phyloP scores from a whole-genome alignment of 2,113 vertebrate species.

The Danionella cerebrum region DNA sequence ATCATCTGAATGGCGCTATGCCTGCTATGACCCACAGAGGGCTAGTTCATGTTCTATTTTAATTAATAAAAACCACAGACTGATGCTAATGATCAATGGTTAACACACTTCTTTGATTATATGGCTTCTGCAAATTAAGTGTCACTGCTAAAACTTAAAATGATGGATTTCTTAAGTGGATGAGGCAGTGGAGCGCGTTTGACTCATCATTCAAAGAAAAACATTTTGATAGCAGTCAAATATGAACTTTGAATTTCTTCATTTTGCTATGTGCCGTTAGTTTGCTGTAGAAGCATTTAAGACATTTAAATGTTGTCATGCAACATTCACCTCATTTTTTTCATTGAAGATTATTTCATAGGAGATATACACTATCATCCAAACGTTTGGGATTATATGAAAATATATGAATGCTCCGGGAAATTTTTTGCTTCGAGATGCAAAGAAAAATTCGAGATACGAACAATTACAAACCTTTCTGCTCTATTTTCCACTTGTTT shows the following conservation, averaged over 20 bases:
- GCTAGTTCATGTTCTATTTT: not conserved
- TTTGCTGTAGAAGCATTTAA: too few relatives aligned
- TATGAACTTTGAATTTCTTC: not conserved
- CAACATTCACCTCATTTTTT: not conserved
- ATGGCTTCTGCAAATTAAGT: constrained; percentile 18
- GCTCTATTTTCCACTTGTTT: too few relatives aligned
- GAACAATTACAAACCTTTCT: too few relatives aligned
- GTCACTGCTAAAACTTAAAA: constrained; percentile 18
- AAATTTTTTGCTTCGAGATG: too few relatives aligned
- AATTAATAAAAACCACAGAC: constrained; percentile 14
- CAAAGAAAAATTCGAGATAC: too few relatives aligned
- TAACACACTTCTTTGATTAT: constrained; percentile 23
- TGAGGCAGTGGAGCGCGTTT: not conserved
- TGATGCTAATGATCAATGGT: constrained; percentile 13
- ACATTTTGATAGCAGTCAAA: constrained; percentile 4
- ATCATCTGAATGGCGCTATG: not conserved
- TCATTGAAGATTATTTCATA: too few relatives aligned
- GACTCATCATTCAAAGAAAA: constrained; percentile 19
- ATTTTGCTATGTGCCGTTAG: constrained; percentile 3
- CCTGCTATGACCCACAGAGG: constrained; percentile 1
- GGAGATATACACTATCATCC: too few relatives aligned
- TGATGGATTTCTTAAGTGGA: constrained; percentile 13
- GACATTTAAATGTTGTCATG: not conserved
- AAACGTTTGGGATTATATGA: too few relatives aligned
- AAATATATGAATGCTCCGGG: too few relatives aligned